Base-by-base conservation (phyloP, 2,888 invertebrate species). In the Stictocephala bisonia region DNA sequence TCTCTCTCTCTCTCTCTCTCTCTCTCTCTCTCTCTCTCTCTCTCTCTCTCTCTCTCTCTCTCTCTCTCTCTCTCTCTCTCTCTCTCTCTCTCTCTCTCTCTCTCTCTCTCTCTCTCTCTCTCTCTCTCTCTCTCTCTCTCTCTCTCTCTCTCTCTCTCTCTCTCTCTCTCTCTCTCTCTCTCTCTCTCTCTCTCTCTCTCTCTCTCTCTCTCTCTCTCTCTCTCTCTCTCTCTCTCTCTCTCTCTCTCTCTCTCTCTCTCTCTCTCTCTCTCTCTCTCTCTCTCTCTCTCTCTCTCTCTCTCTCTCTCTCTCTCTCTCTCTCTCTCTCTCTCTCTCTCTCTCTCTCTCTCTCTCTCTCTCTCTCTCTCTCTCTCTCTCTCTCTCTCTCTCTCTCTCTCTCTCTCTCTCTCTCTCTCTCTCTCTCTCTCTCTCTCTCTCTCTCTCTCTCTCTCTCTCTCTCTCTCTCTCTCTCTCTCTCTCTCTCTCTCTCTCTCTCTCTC, bases 401-500 rank as follows among this genome's bases (percentile, higher is more conserved):
- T 69, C 51, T 68, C 27, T 53, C 51, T 69, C 51, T 53, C 29
- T 69, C 69, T 53, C 69, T 69, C 69, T 31, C 69, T 26, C 51
- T 53, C 51, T 69, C 69, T 68, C 68, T 68, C 68, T 68, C 51
- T 68, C 27, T 53, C 51, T 53, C 51, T 68, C 27, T 68, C 68
- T 24, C 27, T 68, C 27, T 68, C 51, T 53, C 51, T 26, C 51
- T 31, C n/a, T 11, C 56, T 56, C 22, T 18, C 20, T 18, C 22
- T 56, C 56, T 18, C 3, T 18, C 20, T 41, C 67, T 67, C 67
- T 67, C 67, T 67, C 41, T 67, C 67, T 41, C 48, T 67, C 67
- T 67, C 67, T 67, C 67, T 67, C 48, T 50, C 67, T 50, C 67
- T 67, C 67, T 67, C 67, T 67, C 48, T 67, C 48, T 50, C 68